phyloP scores from a whole-genome alignment of 2,888 invertebrate genomes.

The Vesta saturnalis region DNA sequence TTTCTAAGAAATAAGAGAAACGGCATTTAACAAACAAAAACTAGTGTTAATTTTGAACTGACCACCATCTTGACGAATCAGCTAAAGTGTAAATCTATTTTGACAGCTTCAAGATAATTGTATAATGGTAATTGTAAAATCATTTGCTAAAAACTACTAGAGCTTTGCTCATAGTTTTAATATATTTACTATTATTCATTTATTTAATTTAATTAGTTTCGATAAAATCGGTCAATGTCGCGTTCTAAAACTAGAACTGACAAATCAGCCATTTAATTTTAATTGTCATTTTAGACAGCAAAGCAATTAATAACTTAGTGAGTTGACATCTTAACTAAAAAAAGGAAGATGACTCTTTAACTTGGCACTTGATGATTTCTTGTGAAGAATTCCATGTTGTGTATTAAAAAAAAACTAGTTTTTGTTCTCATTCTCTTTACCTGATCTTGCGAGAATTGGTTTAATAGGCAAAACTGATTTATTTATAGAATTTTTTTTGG shows the following conservation, averaged over 20 bases:
- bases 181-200: no score
- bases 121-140: no score
- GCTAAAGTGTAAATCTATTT: no score
- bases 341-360: conserved; percentile 22
- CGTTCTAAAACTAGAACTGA: conserved; percentile 40
- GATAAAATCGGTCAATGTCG: conserved; percentile 33
- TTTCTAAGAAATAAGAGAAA: no score
- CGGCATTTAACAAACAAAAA: no score
- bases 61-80: no score
- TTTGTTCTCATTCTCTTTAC: conserved; percentile 19
- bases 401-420: conserved; percentile 23
- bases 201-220: no score
- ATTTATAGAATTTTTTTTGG: conserved; percentile 7
- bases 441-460: conserved; percentile 26
- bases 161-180: no score
- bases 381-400: not conserved
- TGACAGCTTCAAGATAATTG: no score
- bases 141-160: no score
- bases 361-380: conserved; percentile 20
- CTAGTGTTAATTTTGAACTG: no score
- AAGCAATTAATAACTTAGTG: conserved; percentile 31
- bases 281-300: conserved; percentile 28
- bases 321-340: conserved; percentile 32
- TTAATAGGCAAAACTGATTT: conserved; percentile 19
- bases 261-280: conserved; percentile 44